Evolutionary conservation across 2,888 invertebrate species (phyloP).

Genomic region (Gisinianus flammeolus): DNA sequence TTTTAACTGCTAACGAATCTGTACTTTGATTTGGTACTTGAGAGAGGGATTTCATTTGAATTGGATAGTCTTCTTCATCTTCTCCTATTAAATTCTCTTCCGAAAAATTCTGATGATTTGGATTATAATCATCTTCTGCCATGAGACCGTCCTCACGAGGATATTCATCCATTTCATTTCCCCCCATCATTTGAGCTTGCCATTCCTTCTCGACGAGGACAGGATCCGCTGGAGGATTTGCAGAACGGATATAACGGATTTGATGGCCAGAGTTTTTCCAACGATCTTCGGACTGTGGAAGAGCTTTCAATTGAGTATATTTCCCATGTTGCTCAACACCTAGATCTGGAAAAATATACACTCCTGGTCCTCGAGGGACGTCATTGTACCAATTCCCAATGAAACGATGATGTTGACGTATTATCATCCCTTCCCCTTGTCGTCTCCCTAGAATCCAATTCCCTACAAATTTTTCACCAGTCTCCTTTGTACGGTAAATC

Average conservation of each 20-base stretch:
- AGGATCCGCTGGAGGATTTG: conserved; percentile 51
- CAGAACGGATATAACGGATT: conserved; percentile 44
- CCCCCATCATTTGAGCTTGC: conserved; percentile 13
- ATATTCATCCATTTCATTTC: too few species aligned
- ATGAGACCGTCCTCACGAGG: conserved; percentile 17
- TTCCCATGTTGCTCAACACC: conserved; percentile 77
- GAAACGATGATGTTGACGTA: conserved; percentile 71
- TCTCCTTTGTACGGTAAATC: conserved; percentile 55
- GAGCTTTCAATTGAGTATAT: conserved; percentile 70
- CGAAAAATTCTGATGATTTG: background rate
- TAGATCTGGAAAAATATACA: conserved; percentile 74
- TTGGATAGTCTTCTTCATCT: conserved; percentile 2
- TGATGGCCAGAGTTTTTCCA: conserved; percentile 53
- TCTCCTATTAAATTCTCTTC: background rate
- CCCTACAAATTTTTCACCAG: conserved; percentile 57
- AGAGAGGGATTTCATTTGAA: too few species aligned
- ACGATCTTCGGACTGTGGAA: conserved; percentile 37
- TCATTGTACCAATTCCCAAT: conserved; percentile 76
- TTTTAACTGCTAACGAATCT: too few species aligned
- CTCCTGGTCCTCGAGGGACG: conserved; percentile 74
- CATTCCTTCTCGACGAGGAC: conserved; percentile 46
- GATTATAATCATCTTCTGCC: conserved; percentile 8
- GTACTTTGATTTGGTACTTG: too few species aligned
- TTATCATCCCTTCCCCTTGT: conserved; percentile 70
- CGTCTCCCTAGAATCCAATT: conserved; percentile 53